Evolutionary conservation across 2,113 vertebrate genomes (phyloP), one percentile per base, ranked within the genome.

Genomic region (Oreotragus oreotragus): DNA sequence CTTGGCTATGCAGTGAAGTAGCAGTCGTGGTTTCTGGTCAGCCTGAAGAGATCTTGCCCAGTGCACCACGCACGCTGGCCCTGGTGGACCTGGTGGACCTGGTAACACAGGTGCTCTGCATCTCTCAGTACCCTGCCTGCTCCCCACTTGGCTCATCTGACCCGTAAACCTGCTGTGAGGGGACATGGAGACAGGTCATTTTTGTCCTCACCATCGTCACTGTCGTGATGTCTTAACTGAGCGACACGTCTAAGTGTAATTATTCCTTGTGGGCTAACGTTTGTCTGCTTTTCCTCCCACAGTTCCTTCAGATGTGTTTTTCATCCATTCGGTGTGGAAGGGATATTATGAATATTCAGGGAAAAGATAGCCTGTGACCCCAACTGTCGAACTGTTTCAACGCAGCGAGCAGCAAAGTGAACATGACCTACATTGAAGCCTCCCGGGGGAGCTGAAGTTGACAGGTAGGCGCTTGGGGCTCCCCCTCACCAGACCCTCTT

Each of bases 301-400:
- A 99, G 99, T 99, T 99, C 99, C 99, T 43, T 99, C 99, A 30
- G 99, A 99, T 80, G 99, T 99, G 45, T 99, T 99, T 98, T 99
- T 99, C 96, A 95, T 99, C 93, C 99, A 99, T 98, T 99, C 99
- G 1, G 99, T 99, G 85, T 99, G 99, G 99, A 99, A 99, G 43
- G 99, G 99, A 1, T 99, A 99, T 98, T 99, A 99, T 17, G 99
- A 99, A 96, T 99, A 99, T 97, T 98, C 99, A n/a, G 99, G 99
- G 60, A 99, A 99, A 97, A 99, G 99, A 87, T 99, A 99, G 64
- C 98, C 99, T 45, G 99, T 99, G 43, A 99, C 99, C 9, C 66
- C n/a, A 39, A 13, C 99, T 99, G 99, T 99, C 43, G 99, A 73
- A 99, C 94, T 99, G 99, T 96, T 99, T 99, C 98, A 99, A 99